A percentile compares a stretch with the other conserved stretches of the same genome.
phyloP scores from a whole-genome alignment of 2,888 invertebrate species.

The Alentia gelatinosa region DNA sequence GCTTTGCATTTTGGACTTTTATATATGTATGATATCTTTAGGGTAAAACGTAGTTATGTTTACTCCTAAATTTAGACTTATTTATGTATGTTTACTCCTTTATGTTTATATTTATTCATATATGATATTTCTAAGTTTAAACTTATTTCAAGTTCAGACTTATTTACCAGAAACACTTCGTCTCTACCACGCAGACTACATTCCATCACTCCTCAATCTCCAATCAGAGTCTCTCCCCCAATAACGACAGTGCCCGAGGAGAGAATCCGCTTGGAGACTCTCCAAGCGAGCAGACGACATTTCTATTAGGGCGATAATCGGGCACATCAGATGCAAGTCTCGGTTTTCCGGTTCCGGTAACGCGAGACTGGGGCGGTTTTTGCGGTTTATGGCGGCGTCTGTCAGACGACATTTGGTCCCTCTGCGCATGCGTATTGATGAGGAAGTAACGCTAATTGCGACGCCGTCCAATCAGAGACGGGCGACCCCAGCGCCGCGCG shows the following conservation, averaged over 20 bases:
- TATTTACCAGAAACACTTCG: no score
- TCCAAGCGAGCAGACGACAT: no score
- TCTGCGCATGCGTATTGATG: not conserved
- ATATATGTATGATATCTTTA: no score
- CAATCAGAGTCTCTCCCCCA: not conserved
- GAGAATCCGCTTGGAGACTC: not conserved
- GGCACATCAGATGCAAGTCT: not conserved
- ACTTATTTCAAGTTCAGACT: no score
- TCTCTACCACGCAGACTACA: not conserved
- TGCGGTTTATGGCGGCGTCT: not conserved
- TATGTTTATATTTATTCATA: no score
- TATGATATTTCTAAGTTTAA: no score
- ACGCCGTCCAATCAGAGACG: not conserved
- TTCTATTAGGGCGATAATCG: not conserved
- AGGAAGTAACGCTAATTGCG: not conserved
- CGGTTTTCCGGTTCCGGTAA: not conserved
- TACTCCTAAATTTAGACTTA: no score
- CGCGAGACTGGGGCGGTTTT: not conserved
- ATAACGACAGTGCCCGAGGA: not conserved
- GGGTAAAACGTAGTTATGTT: no score
- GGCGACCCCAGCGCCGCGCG: not conserved
- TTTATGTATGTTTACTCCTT: no score
- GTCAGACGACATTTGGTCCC: not conserved
- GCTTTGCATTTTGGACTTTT: no score
- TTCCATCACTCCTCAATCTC: not conserved